Base-by-base conservation (phyloP, 2,113 vertebrate species). In the Cynocephalus volans region DNA sequence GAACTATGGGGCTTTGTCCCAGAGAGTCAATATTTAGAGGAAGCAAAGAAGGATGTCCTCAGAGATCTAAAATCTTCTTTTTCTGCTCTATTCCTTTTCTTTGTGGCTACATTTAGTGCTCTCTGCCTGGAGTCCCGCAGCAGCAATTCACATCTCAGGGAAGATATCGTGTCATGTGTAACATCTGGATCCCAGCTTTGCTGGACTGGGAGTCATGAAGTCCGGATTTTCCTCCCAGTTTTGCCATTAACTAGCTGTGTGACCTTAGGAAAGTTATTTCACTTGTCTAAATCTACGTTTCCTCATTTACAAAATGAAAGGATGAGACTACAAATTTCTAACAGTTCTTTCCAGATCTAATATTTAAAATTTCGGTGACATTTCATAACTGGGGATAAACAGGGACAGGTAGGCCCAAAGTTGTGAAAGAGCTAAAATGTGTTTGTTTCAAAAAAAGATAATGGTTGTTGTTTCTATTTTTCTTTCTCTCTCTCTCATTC, bases 221-320 rank as follows among this genome's bases (percentile, higher is more conserved):
- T 52, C 60, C 56, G 41, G 19, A 48, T 90, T 88, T 73, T 69
- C 31, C 41, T 52, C 45, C 26, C 75, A 62, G 6, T 58, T 48
- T 94, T 93, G 64, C 56, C 76, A 60, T 45, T 69, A 75, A 56
- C 62, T 65, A 82, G 56, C 80, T 90, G n/a, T n/a, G 36, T 75
- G 65, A 88, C 56, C 76, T 79, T 48, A 77, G 64, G 64, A 88
- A 95, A 90, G 19, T 62, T 19, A 33, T 69, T 76, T 45, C 21
- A 31, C 36, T 50, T 65, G 33, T 72, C 50, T 3, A 77, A 58
- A 79, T 84, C 80, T 90, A 92, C 81, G 69, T 73, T 83, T 82
- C 73, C 54, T 88, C 64, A 50, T 75, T 80, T 83, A 69, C 52
- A 67, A 83, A 83, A 77, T 92, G n/a, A 92, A 94, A 95, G 50